Base-by-base conservation (phyloP, 2,888 invertebrate species). In the Epinotia brunnichana region DNA sequence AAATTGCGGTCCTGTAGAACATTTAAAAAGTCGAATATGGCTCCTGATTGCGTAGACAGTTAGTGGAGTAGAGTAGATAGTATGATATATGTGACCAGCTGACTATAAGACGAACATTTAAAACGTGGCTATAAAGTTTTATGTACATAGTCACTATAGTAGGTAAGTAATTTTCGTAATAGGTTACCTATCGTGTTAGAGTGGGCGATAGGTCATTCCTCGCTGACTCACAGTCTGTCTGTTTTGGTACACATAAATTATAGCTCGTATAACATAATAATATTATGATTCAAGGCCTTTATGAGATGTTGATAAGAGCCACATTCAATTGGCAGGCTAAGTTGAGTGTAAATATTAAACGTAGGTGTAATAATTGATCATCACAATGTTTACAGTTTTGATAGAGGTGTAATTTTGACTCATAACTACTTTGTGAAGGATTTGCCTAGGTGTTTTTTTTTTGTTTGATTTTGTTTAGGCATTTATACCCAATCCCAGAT, bases 191-290 rank as follows among this genome's bases (percentile, higher is more conserved):
- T 24, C 24, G n/a, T 15, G 24, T 53, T 24, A 7, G 39, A 29
- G 75, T 76, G 73, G 78, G 76, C 66, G 77, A 76, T 74, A 79
- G 80, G 80, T 79, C 77, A 75, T 75, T 79, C 76, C 73, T 76
- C 78, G 44, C 29, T 71, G 71, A 71, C 44, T 71, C 71, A 70
- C 41, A 24, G 21, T 48, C 39, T 24, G 56, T 5, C 56, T 63
- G 53, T 59, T 71, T 44, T 60, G 44, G 21, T 17, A 60, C 44
- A 67, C 41, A n/a, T 48, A 63, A 44, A 70, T 70, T 59, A 51
- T 57, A 35, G 5, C 10, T 15, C n/a, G 29, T 57, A 29, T 35
- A 51, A 24, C 51, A 51, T 39, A 57, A 9, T 1, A 29, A 5
- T 61, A 62, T 10, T 29, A 13, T n/a, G 7, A 21, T n/a, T 13